Conservation (phyloP, 2,888 invertebrate genomes). For the Pilophorus perplexus region DNA sequence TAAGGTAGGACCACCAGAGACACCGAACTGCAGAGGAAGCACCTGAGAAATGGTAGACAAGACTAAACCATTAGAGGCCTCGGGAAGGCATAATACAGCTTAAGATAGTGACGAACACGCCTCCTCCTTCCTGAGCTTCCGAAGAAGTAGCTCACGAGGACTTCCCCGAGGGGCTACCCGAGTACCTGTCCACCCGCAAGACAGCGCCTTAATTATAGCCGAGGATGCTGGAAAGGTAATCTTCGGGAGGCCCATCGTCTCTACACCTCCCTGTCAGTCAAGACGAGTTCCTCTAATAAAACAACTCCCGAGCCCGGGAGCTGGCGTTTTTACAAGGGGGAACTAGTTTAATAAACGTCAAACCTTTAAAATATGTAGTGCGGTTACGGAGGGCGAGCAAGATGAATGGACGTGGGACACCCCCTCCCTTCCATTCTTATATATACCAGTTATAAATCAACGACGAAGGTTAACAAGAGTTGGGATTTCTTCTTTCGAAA, state of each 20-base stretch:
- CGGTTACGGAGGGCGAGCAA: neutral
- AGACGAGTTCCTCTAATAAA: neutral
- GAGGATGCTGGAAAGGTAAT: neutral
- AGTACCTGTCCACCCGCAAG: constrained; percentile 4
- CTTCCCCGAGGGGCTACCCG: neutral
- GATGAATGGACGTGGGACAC: constrained; percentile 2
- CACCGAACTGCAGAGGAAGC: too few species aligned
- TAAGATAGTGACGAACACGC: constrained; percentile 16
- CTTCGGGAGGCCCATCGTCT: neutral
- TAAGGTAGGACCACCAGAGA: too few species aligned
- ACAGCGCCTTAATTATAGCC: constrained; percentile 16
- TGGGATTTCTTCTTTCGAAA: neutral
- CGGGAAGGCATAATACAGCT: neutral
- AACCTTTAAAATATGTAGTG: constrained; percentile 1
- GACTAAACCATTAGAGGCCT: constrained; percentile 5
- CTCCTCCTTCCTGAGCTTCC: constrained; percentile 2
- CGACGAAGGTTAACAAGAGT: constrained; percentile 2
- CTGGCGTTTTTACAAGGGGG: constrained; percentile 1
- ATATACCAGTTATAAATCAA: constrained; percentile 13
- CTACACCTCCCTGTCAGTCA: neutral
- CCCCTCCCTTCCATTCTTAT: too few species aligned
- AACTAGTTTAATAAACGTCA: constrained; percentile 1
- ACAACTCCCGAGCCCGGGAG: neutral
- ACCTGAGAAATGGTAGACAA: too few species aligned
- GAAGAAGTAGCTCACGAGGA: neutral